A percentile compares a stretch with the other conserved stretches of the same genome.
phyloP scores from a whole-genome alignment of 2,888 invertebrate genomes.

The Anagyrus pseudococci region DNA sequence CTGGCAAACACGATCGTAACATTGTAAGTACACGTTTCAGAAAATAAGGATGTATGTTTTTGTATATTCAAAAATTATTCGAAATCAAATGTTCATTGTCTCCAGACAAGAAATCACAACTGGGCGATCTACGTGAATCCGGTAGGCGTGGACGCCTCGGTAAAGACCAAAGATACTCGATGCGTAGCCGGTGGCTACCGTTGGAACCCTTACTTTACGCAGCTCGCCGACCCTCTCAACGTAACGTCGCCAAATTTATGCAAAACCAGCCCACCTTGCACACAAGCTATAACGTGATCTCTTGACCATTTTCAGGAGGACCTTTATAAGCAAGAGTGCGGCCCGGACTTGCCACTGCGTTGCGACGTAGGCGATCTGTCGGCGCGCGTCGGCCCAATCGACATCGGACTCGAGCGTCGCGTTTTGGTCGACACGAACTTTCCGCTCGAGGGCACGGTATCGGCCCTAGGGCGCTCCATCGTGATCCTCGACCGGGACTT shows the following conservation, averaged over 20 bases:
- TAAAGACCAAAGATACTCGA: conserved; percentile 77
- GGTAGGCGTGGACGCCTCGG: conserved; percentile 89
- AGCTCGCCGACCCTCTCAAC: conserved; percentile 87
- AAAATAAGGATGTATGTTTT: neutral
- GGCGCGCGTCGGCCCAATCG: conserved; percentile 82
- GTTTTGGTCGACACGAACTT: conserved; percentile 87
- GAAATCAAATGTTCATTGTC: conserved; percentile 2
- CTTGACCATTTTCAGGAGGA: conserved; percentile 79
- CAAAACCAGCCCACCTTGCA: too few species aligned
- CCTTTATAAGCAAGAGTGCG: conserved; percentile 86
- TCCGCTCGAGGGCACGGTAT: conserved; percentile 79
- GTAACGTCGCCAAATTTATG: too few species aligned
- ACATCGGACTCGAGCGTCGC: conserved; percentile 77
- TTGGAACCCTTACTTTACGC: conserved; percentile 92
- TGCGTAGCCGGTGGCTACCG: conserved; percentile 91
- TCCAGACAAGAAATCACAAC: conserved; percentile 80
- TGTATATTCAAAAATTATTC: conserved; percentile 4
- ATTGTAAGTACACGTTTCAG: conserved; percentile 65
- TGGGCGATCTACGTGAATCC: conserved; percentile 93
- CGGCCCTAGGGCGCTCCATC: conserved; percentile 84
- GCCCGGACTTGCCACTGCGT: conserved; percentile 83
- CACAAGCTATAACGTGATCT: too few species aligned
- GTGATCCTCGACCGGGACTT: conserved; percentile 81
- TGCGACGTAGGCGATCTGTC: conserved; percentile 93
- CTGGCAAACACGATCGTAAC: conserved; percentile 84